These are phyloP conservation scores for Turritopsis rubra DNA, from an alignment of 30 jellyfish, hydroid and myxozoan species.

Conservation along the genomic window DNA sequence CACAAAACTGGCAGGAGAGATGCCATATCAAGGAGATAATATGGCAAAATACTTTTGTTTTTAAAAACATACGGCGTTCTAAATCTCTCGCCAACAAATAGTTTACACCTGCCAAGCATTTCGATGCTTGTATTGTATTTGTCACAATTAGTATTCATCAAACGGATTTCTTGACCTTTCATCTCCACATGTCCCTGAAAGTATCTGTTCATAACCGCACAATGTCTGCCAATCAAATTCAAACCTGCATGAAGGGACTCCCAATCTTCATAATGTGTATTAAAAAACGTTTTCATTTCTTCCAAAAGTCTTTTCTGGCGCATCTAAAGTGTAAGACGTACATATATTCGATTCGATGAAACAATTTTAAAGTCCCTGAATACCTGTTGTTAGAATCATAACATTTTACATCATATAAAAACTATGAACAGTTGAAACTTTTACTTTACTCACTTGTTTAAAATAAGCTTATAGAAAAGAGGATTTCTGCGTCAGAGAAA, in stretches of 20 bases:
- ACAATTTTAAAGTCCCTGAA: too few species aligned
- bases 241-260: background rate
- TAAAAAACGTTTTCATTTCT: background rate
- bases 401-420: too few species aligned
- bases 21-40: conserved; percentile 52
- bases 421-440: too few species aligned
- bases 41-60: conserved; percentile 20
- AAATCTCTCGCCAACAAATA: background rate
- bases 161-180: background rate
- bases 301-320: background rate
- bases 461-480: too few species aligned
- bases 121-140: background rate
- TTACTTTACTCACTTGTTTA: too few species aligned
- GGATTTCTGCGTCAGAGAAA: too few species aligned
- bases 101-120: background rate
- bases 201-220: background rate
- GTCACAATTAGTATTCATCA: background rate
- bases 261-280: background rate
- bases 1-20: conserved; percentile 63
- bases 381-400: too few species aligned
- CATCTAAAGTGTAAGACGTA: background rate
- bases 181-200: background rate
- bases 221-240: background rate
- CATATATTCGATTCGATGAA: too few species aligned
- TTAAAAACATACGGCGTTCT: conserved; percentile 6